These are phyloP conservation scores for Elgaria multicarinata DNA, from an alignment of 2,113 vertebrate species.

Conservation along the genomic window DNA sequence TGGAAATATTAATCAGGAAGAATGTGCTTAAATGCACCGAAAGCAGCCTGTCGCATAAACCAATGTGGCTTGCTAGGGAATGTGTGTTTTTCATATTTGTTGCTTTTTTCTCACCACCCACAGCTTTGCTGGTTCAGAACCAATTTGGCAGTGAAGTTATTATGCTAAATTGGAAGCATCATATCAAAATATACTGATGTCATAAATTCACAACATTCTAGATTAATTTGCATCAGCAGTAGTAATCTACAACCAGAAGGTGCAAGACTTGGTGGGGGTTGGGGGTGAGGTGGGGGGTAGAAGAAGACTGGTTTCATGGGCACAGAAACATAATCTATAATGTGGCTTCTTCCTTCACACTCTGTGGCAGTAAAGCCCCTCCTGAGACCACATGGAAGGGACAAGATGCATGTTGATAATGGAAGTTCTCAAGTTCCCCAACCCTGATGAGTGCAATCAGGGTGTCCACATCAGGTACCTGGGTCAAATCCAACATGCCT, in stretches of 20 bases:
- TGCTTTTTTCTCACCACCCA: not conserved
- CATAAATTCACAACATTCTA: not conserved
- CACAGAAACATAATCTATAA: not conserved
- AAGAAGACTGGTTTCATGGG: not conserved
- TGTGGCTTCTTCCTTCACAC: not conserved
- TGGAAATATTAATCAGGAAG: slow-evolving; percentile 20
- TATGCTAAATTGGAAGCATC: not conserved
- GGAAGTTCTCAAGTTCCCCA: not conserved
- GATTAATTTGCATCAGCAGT: not conserved
- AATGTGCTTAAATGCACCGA: slow-evolving; percentile 1
- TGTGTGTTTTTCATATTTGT: not conserved
- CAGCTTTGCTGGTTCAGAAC: not conserved
- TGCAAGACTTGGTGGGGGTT: not conserved
- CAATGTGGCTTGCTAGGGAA: not conserved
- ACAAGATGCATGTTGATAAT: not conserved
- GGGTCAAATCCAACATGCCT: no score
- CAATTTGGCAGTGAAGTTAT: not conserved
- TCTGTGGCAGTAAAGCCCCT: no score
- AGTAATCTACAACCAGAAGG: rapidly evolving
- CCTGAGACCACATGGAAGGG: not conserved
- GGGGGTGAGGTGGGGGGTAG: not conserved
- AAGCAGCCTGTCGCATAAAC: not conserved
- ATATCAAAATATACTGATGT: not conserved
- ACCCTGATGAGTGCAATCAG: not conserved
- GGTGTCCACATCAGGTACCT: no score